Conservation (phyloP, 2,888 invertebrate genomes). For the Sinohyriopsis cumingii region DNA sequence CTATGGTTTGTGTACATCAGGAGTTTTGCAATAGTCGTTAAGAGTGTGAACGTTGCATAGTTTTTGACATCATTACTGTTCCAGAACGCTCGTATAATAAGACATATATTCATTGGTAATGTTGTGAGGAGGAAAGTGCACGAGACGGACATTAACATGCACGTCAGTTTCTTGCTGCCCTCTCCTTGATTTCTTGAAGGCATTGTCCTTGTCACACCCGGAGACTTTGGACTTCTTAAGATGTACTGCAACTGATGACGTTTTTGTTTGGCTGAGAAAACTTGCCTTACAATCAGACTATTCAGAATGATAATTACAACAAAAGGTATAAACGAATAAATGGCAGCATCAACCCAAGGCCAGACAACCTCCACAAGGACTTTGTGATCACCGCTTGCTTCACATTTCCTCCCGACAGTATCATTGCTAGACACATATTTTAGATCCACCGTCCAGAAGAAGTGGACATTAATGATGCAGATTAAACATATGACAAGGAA, state of each 20-base stretch:
- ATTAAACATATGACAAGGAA: slow-evolving; percentile 51
- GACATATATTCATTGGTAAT: slow-evolving; percentile 61
- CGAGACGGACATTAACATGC: slow-evolving; percentile 68
- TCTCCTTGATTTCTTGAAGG: slow-evolving; percentile 36
- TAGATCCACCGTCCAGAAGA: slow-evolving; percentile 64
- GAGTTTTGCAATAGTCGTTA: slow-evolving; percentile 59
- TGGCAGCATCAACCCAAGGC: slow-evolving; percentile 68
- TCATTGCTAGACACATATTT: slow-evolving; percentile 32
- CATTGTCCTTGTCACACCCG: slow-evolving; percentile 1
- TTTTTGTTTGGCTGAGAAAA: slow-evolving; percentile 48
- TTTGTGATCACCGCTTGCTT: slow-evolving; percentile 31
- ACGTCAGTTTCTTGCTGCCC: slow-evolving; percentile 57
- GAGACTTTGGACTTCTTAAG: slow-evolving; percentile 8
- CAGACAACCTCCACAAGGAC: slow-evolving; percentile 56
- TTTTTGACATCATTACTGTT: slow-evolving; percentile 30
- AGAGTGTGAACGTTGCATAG: slow-evolving; percentile 47
- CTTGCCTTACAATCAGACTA: slow-evolving; percentile 64
- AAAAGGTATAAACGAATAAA: slow-evolving; percentile 69
- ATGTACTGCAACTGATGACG: slow-evolving; percentile 34
- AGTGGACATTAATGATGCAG: slow-evolving; percentile 61
- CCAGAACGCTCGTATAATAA: slow-evolving; percentile 46
- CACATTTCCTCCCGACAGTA: slow-evolving; percentile 35
- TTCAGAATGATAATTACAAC: slow-evolving; percentile 63
- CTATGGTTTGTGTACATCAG: slow-evolving; percentile 68
- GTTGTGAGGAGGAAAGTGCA: slow-evolving; percentile 68